Evolutionary conservation across 2,113 vertebrate species (phyloP).

Genomic region (Rhadina sibilatrix): DNA sequence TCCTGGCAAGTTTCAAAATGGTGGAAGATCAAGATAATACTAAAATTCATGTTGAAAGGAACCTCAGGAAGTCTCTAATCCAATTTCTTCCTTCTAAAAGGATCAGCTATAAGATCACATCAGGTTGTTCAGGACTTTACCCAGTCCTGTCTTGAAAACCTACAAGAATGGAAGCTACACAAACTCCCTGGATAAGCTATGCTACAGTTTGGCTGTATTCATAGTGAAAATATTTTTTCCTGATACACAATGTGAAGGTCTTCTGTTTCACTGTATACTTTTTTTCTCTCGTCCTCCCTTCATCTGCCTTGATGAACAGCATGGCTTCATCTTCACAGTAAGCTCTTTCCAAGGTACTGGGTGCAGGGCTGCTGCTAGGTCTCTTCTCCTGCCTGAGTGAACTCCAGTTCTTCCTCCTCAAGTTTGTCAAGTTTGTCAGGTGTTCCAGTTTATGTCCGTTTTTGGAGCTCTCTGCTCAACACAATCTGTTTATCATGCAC

Average conservation of each 20-base stretch:
- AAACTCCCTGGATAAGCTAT: background rate
- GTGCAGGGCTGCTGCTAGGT: accelerated
- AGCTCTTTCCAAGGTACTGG: background rate
- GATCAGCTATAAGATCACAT: background rate
- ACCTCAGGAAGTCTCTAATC: background rate
- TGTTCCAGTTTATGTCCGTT: background rate
- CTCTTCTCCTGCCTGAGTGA: background rate
- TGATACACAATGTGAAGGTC: background rate
- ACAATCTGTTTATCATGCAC: background rate
- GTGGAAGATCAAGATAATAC: background rate
- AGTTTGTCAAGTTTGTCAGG: too few species aligned
- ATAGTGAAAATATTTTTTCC: background rate
- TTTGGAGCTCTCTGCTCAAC: background rate
- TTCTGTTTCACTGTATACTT: background rate
- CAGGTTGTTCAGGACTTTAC: background rate
- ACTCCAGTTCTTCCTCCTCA: background rate
- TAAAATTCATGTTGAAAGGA: background rate
- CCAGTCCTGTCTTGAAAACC: background rate
- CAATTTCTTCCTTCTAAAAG: background rate
- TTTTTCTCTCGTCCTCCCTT: background rate
- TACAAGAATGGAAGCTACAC: background rate
- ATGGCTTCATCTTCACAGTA: background rate
- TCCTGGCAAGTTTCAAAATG: background rate
- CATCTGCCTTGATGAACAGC: accelerated
- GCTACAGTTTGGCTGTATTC: background rate